Base-by-base conservation (phyloP, 2,113 vertebrate genomes). In the Nannobrachium achirus region DNA sequence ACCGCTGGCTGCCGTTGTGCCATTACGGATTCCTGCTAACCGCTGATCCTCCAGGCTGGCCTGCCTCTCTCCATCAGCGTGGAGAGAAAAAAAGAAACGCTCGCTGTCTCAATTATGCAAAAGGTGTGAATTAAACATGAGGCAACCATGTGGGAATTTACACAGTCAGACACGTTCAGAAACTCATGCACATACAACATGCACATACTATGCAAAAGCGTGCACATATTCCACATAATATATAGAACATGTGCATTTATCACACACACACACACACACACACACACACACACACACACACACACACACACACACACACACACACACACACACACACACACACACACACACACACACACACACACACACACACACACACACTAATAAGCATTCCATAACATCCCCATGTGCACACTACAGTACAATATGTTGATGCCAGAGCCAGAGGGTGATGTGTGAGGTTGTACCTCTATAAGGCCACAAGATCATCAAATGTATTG, bases 81-180 rank as follows among this genome's bases (percentile, higher is more conserved):
- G 75, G 63, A 84, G 83, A n/a, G 79, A 81, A 82, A 90, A n/a
- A n/a, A n/a, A n/a, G n/a, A n/a, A 88, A 71, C 70, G 85, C 86
- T 88, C 46, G 19, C 66, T 57, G 19, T 74, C 78, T 92, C 85
- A 88, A 92, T 92, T 90, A 92, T 92, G 89, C 68, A 92, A 78
- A 71, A 82, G 69, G 66, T 81, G 79, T 89, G 84, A 91, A 91
- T 92, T 84, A 90, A 86, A 89, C 82, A 92, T 87, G 81, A 91
- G 74, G 69, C 72, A 60, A 62, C 71, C 72, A 42, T 76, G 75
- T 63, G 70, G 59, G 63, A 66, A 81, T 67, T 64, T 82, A 77
- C 70, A 74, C 63, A 81, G 19, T 56, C 38, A 57, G 41, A n/a
- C 59, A 67, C 16, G 1, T 49, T 6, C 14, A 42, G 9, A 33